These are phyloP conservation scores for Barbus barbus DNA, from an alignment of 2,113 vertebrate species.

Conservation along the genomic window DNA sequence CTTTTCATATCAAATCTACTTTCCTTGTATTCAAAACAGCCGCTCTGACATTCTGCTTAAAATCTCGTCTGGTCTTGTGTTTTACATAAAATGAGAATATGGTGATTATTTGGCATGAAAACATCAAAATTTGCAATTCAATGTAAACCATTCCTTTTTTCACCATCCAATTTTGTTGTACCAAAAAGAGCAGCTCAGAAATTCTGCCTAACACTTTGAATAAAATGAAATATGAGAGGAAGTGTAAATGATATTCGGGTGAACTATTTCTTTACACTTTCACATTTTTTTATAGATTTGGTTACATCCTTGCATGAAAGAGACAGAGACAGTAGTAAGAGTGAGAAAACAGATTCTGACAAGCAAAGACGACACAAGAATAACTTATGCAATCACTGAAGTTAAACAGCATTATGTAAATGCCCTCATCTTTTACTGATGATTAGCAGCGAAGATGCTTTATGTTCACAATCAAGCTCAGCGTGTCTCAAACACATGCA, in stretches of 20 bases:
- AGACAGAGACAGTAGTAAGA: not conserved
- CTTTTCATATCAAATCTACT: not conserved
- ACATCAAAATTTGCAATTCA: not conserved
- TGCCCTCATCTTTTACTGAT: not conserved
- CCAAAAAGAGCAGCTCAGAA: not conserved
- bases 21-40: not conserved
- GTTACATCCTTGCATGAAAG: not conserved
- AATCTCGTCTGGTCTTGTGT: not conserved
- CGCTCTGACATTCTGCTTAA: not conserved
- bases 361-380: not conserved
- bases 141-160: not conserved
- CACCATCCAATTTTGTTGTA: not conserved
- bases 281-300: not conserved
- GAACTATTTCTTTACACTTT: not conserved
- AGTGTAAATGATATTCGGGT: not conserved
- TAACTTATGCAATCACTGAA: not conserved
- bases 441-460: slow-evolving; percentile 25
- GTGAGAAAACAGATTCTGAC: not conserved
- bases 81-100: not conserved
- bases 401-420: slow-evolving; percentile 17
- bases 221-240: not conserved
- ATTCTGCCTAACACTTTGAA: not conserved
- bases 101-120: not conserved
- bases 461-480: not conserved
- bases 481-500: not conserved